Evolutionary conservation across 2,113 vertebrate genomes (phyloP).

Genomic region (Bombycilla garrulus): DNA sequence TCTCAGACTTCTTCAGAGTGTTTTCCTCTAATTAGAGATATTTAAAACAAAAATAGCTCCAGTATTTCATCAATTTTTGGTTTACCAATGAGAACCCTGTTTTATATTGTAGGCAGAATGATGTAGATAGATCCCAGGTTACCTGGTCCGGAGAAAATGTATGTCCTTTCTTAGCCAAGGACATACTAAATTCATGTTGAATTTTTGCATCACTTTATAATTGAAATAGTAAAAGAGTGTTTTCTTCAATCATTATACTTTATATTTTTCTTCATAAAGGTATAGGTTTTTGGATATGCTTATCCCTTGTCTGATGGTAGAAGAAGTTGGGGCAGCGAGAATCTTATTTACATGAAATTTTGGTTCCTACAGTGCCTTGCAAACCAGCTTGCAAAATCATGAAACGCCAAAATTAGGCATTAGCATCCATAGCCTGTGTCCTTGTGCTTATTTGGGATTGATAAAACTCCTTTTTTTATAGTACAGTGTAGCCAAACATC

Average conservation of each 20-base stretch:
- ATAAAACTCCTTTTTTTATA: not conserved
- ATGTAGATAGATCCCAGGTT: not conserved
- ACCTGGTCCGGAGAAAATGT: not conserved
- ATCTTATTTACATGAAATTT: not conserved
- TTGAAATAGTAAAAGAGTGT: not conserved
- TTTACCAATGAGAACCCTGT: not conserved
- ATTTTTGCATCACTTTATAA: not conserved
- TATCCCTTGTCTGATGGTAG: not conserved
- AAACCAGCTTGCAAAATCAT: not conserved
- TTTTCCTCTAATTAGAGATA: not conserved
- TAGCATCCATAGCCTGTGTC: not conserved
- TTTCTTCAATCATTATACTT: not conserved
- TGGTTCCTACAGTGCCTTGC: not conserved
- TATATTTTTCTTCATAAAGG: not conserved
- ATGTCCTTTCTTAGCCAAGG: not conserved
- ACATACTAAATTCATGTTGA: not conserved
- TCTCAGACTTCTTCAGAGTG: not conserved
- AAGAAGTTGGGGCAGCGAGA: not conserved
- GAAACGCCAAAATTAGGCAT: not conserved
- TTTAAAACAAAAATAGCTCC: not conserved
- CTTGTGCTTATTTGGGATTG: not conserved
- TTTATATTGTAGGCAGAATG: not conserved
- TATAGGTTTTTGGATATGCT: not conserved
- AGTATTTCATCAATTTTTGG: not conserved
- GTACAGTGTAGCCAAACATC: not conserved